Evolutionary conservation across 2,888 invertebrate species (phyloP), one percentile per base, ranked within the genome.

Genomic region (Heliconius aoede): DNA sequence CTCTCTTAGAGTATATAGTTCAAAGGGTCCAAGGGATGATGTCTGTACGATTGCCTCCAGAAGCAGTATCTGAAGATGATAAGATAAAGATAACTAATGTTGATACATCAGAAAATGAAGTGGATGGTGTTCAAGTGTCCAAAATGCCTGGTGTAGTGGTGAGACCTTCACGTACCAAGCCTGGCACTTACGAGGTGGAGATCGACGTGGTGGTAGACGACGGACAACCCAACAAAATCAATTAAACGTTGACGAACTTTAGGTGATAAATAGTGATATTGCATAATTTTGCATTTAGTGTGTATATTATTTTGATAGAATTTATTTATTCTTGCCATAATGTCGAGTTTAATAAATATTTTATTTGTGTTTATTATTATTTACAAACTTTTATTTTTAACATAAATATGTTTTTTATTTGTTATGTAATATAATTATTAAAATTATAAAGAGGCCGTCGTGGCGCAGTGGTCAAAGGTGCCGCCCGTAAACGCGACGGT

Each of bases 21-120:
- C 97, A 97, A 85, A 95, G 96, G 68, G 95, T 97, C 73, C 97
- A 97, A 88, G 95, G 96, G 0, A 94, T 96, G 82, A 96, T 96
- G 90, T 97, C 97, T 0, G 95, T 96, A n/a, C 96, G 96, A 83
- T 89, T 95, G 73, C 94, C 96, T 32, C 95, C 95, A 81, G 95
- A 80, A 92, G 92, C 84, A 81, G 93, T 80, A 92, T 92, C 58
- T 83, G 87, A 79, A n/a, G 73, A 77, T 18, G 80, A 81, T 51
- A 80, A 82, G 4, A 81, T 89, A 7, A 88, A 88, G 8, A 67
- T 88, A 30, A 30, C 55, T 7, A n/a, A 28, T 30, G 87, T 86
- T 28, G 90, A 92, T 79, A 87, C 90, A 21, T 89, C 93, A 4
- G 90, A 93, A 69, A 95, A 95, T 58, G 94, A 95, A 82, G 94